These are phyloP conservation scores for Chionodraco myersi DNA, from an alignment of 2,113 vertebrate genomes.

Conservation along the genomic window DNA sequence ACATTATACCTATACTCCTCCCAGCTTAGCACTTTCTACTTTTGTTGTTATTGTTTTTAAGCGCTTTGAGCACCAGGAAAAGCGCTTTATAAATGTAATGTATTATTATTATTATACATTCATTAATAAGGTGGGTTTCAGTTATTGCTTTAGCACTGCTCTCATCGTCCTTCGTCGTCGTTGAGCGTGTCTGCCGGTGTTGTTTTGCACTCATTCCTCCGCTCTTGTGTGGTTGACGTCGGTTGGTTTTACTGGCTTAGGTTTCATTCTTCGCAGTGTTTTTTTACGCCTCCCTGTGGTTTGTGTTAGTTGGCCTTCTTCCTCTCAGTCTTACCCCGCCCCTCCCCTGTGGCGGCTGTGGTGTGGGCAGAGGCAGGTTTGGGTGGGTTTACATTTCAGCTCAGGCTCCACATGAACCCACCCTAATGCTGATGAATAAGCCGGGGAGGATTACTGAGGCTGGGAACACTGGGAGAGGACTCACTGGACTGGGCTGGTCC, in stretches of 20 bases:
- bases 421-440: conserved; percentile 40
- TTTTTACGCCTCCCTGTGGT: conserved; percentile 41
- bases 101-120: background rate
- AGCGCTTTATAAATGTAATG: too few relatives aligned
- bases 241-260: conserved; percentile 46
- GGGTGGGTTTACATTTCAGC: conserved; percentile 62
- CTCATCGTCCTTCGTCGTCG: background rate
- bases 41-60: too few relatives aligned
- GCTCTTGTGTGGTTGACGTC: conserved; percentile 22
- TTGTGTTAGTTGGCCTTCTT: conserved; percentile 43
- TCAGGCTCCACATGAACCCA: conserved; percentile 36
- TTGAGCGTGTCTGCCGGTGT: background rate
- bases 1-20: too few relatives aligned
- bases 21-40: too few relatives aligned
- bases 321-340: conserved; percentile 39
- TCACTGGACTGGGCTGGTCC: conserved; percentile 11
- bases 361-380: conserved; percentile 56
- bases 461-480: conserved; percentile 26
- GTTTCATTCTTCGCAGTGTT: conserved; percentile 19
- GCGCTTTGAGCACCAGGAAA: too few relatives aligned
- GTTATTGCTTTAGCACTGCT: background rate
- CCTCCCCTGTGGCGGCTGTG: conserved; percentile 59
- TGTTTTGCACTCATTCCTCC: conserved; percentile 13
- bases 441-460: conserved; percentile 34
- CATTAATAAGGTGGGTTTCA: background rate